These are phyloP conservation scores for Acomys russatus DNA, from an alignment of 2,797 vertebrate species.

Conservation along the genomic window DNA sequence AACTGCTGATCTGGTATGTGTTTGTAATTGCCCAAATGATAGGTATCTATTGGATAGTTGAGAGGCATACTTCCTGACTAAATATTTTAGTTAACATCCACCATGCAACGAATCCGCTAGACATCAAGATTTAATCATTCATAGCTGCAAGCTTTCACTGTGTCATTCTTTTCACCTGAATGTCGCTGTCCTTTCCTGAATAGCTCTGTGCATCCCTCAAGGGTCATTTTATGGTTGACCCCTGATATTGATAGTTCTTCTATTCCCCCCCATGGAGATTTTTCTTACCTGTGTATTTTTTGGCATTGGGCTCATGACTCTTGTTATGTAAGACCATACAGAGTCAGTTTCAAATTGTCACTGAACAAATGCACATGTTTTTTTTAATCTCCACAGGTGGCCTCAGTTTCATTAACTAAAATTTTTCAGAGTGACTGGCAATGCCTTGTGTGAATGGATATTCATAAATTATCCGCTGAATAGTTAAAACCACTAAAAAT, in stretches of 20 bases:
- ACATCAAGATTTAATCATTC: not conserved
- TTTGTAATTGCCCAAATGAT: not conserved
- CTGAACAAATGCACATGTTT: not conserved
- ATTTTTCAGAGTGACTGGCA: not conserved
- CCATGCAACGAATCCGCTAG: not conserved
- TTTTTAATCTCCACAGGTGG: not conserved
- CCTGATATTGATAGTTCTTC: not conserved
- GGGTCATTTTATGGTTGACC: not conserved
- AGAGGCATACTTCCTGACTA: not conserved
- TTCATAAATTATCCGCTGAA: conserved; percentile 10
- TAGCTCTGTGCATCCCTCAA: not conserved
- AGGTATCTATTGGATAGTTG: not conserved
- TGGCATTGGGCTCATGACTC: not conserved
- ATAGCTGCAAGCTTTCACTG: not conserved
- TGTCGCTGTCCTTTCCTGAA: not conserved
- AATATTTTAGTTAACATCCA: not conserved
- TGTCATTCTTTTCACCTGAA: not conserved
- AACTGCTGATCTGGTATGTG: not conserved
- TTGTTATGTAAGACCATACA: not conserved
- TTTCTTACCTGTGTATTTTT: not conserved
- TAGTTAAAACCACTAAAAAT: not conserved
- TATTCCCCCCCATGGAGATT: not conserved
- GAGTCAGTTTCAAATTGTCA: not conserved
- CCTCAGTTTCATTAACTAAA: not conserved
- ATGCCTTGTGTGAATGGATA: not conserved